Conservation (phyloP, 1,140 invertebrate species). For the Conus ventricosus region DNA sequence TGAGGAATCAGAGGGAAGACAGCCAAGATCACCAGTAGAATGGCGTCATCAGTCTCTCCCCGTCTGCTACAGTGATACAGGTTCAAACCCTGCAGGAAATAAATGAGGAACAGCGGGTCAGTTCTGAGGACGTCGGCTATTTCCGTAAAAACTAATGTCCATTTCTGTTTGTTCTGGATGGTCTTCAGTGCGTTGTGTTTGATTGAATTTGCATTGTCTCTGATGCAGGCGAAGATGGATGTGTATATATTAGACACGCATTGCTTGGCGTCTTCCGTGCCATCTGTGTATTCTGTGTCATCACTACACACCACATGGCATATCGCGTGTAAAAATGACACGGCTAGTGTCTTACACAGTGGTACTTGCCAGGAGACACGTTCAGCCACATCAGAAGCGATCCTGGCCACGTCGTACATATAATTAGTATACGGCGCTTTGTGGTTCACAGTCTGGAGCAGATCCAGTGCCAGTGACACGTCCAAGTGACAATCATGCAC, state of each 20-base stretch:
- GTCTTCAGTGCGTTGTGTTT: not conserved
- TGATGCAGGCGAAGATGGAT: not conserved
- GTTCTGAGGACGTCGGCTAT: not conserved
- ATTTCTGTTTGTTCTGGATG: conserved; percentile 2
- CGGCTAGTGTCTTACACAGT: too few species aligned
- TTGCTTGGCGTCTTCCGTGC: not conserved
- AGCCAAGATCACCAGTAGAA: not conserved
- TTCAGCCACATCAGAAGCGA: too few species aligned
- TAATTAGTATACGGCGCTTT: too few species aligned
- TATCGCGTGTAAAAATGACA: not conserved
- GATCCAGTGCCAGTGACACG: too few species aligned
- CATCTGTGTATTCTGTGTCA: not conserved
- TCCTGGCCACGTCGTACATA: too few species aligned
- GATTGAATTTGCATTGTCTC: not conserved
- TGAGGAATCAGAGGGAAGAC: not conserved
- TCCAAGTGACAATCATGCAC: too few species aligned
- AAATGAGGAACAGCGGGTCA: too few species aligned
- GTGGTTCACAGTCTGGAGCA: too few species aligned
- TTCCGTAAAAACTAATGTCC: not conserved
- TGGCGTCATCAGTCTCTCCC: not conserved
- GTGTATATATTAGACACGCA: not conserved
- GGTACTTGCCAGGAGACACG: too few species aligned
- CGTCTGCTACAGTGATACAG: not conserved
- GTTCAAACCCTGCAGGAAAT: not conserved
- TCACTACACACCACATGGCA: not conserved